A percentile compares a stretch with the other conserved stretches of the same genome.
phyloP scores from a whole-genome alignment of 2,888 invertebrate genomes.

The Nowickia ferox region DNA sequence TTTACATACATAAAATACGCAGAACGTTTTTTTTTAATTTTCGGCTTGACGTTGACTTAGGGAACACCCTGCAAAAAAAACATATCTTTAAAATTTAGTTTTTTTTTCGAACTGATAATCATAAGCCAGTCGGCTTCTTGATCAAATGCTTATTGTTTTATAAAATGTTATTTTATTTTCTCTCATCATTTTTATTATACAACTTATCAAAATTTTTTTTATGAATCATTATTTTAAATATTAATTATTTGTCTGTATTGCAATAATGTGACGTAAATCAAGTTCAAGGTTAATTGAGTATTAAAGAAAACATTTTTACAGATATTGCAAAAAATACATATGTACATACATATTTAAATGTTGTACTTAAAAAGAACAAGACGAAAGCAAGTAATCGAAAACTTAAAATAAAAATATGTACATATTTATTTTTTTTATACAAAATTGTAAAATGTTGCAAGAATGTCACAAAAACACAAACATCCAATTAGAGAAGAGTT shows the following conservation, averaged over 20 bases:
- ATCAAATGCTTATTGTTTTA: neutral
- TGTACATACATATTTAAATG: constrained; percentile 9
- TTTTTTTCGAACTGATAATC: no score
- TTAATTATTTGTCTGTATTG: constrained; percentile 1
- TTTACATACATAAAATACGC: no score
- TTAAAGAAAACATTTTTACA: neutral
- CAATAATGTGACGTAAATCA: constrained; percentile 17
- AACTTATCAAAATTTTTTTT: constrained; percentile 24
- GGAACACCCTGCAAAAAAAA: no score
- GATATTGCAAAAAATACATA: neutral
- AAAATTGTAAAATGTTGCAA: constrained; percentile 5
- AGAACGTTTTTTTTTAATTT: no score
- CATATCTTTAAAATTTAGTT: no score
- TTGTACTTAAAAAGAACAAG: neutral
- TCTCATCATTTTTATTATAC: neutral
- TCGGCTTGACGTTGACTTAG: no score
- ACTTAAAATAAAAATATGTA: neutral
- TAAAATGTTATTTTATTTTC: neutral
- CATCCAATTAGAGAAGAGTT: neutral
- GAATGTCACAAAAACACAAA: constrained; percentile 19
- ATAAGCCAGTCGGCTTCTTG: no score
- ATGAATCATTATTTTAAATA: constrained; percentile 12
- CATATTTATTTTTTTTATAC: neutral
- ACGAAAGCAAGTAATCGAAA: neutral
- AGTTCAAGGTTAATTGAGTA: constrained; percentile 49